A percentile compares a stretch with the other conserved stretches of the same genome.
phyloP scores from a whole-genome alignment of 2,113 vertebrate genomes.

The Bubo blakistoni region DNA sequence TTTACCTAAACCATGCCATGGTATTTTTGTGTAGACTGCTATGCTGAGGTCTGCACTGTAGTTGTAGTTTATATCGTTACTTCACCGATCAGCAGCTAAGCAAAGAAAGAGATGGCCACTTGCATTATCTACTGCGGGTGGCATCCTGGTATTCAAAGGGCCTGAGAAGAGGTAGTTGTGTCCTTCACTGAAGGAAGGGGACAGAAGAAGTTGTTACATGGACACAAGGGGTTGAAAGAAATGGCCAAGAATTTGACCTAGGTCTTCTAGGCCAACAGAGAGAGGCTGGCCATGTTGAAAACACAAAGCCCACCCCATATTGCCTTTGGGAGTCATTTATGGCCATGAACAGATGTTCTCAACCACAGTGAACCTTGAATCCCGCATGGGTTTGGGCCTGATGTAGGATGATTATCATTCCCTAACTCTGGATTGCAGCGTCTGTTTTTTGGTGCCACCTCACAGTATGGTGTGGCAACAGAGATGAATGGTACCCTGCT shows the following conservation, averaged over 20 bases:
- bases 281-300: not conserved
- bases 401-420: slow-evolving; percentile 16
- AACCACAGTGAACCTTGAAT: not conserved
- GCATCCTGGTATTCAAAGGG: not conserved
- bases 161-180: not conserved
- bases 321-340: not conserved
- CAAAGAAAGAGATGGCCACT: accelerated
- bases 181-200: not conserved
- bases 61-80: not conserved
- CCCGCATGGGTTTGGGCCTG: not conserved
- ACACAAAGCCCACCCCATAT: not conserved
- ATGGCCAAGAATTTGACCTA: not conserved
- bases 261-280: not conserved
- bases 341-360: not conserved
- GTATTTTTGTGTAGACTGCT: not conserved
- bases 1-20: not conserved
- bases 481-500: slow-evolving; percentile 31
- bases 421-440: not conserved
- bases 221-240: not conserved
- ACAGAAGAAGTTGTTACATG: not conserved
- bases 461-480: slow-evolving; percentile 26
- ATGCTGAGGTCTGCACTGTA: not conserved
- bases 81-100: not conserved
- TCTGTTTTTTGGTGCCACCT: slow-evolving; percentile 29
- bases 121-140: not conserved